Base-by-base conservation (phyloP, 2,113 vertebrate species). In the Vimba vimba region DNA sequence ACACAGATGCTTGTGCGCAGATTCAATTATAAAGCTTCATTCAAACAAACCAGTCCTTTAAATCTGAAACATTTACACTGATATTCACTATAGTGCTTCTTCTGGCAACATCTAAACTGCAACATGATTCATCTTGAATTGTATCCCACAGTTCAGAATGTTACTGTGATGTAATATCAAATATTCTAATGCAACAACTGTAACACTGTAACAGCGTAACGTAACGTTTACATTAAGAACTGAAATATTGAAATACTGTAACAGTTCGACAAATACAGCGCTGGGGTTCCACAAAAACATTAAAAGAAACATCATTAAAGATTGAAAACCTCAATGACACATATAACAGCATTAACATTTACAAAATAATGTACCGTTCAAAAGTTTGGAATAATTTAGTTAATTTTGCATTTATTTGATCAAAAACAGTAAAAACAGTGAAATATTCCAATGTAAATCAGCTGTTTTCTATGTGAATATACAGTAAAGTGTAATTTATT, bases 191-290 rank as follows among this genome's bases (percentile, higher is more conserved):
- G 27, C 30, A 36, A 68, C 66, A 36, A 68, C 27, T 68, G 66
- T 8, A 68, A 36, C 33, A 17, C 1, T 68, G 13, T 30, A 33
- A 6, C 64, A 39, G 6, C 6, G 36, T 39, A 39, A 39, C 36
- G 6, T 39, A 39, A 39, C 36, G 1, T 39, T 39, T 39, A 39
- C 36, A 39, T 39, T 6, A 39, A 68, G 27, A 23, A n/a, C 55
- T 33, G 15, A 12, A 30, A 66, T 13, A 30, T 66, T 5, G 17
- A 2, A 62, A 11, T 4, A 62, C n/a, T 10, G 90, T 88, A 82
- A 86, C 87, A 45, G 92, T 23, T 15, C 15, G 25, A 10, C 62
- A 62, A 25, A 25, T 11, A 3, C 4, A 25, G 9, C 4, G 4
- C 59, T n/a, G 59, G 23, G 12, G 25, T 57, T 21, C 2, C 7